Evolutionary conservation across 2,797 vertebrate genomes (phyloP), one percentile per base, ranked within the genome.

Genomic region (Enteromius radiatus): DNA sequence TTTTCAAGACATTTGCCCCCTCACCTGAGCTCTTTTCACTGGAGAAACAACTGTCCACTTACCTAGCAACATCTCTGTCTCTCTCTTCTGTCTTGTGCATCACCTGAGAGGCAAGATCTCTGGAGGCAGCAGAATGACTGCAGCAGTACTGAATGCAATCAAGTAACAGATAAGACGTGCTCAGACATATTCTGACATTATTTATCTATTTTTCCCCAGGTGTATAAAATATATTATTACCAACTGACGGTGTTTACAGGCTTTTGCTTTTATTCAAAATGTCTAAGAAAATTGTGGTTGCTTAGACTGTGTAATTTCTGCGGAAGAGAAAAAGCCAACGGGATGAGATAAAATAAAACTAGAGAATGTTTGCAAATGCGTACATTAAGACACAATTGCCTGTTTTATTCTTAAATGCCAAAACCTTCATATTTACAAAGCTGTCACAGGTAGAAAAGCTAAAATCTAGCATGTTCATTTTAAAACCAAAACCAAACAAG

Each of bases 11-110:
- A 67, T 63, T 52, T 65, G 63, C 6, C 21, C 21, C 45, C 26
- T 78, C 54, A 63, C 43, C 41, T 64, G 59, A 47, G 41, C 76
- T 77, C 26, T 49, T 21, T 47, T 47, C 11, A 49, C 38, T 5
- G 12, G 15, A 63, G 21, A 23, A 92, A 91, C 90, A 90, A 91
- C 89, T 91, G 12, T 56, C 43, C n/a, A 21, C 49, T 41, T n/a
- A 17, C 19, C 87, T 0, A 26, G 54, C 86, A 89, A 88, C 85
- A 84, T 90, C n/a, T 33, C 26, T 80, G 67, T 43, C 47, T 59
- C n/a, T 38, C 33, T 26, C 28, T n/a, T 33, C 41, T 41, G 4
- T 43, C 54, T 21, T 38, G 21, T 47, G 28, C 59, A 69, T 36
- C 14, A 17, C 38, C 21, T 76, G 52, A 17, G 52, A 61, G 43